A percentile compares a stretch with the other conserved stretches of the same genome.
Conservation (phyloP, 2,113 vertebrate genomes). For the Bungarus multicinctus region DNA sequence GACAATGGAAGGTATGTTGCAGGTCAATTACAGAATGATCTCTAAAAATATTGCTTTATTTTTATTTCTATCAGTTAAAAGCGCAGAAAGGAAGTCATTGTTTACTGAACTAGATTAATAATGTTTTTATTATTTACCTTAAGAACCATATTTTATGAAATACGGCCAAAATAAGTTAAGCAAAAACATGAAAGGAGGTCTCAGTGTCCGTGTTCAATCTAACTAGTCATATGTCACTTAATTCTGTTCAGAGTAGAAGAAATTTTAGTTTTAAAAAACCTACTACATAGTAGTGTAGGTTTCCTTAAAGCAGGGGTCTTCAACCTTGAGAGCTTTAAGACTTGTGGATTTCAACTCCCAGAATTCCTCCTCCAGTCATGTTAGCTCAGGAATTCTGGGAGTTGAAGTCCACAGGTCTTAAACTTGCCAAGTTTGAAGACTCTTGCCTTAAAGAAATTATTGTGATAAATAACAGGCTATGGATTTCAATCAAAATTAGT, state of each 20-base stretch:
- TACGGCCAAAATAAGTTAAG: not conserved
- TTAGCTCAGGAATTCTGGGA: too few relatives aligned
- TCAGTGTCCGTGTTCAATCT: not conserved
- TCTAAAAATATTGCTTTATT: not conserved
- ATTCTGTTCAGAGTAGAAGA: not conserved
- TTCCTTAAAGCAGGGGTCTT: not conserved
- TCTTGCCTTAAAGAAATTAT: not conserved
- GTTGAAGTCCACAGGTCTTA: too few relatives aligned
- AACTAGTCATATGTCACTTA: not conserved
- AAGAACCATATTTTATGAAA: not conserved
- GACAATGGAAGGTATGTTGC: not conserved
- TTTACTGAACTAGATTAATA: not conserved
- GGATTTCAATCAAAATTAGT: not conserved
- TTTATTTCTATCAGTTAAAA: not conserved
- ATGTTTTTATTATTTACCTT: not conserved
- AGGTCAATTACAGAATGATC: not conserved
- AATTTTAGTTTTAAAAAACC: not conserved
- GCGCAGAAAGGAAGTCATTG: not conserved
- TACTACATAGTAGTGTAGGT: not conserved
- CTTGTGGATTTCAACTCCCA: too few relatives aligned
- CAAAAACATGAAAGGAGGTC: not conserved
- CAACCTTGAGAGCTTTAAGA: too few relatives aligned
- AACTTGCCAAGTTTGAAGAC: too few relatives aligned
- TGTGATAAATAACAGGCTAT: not conserved
- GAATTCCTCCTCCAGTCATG: too few relatives aligned